These are phyloP conservation scores for Lepidiolamprologus cunningtoni DNA, from an alignment of 2,113 vertebrate genomes.

Conservation along the genomic window DNA sequence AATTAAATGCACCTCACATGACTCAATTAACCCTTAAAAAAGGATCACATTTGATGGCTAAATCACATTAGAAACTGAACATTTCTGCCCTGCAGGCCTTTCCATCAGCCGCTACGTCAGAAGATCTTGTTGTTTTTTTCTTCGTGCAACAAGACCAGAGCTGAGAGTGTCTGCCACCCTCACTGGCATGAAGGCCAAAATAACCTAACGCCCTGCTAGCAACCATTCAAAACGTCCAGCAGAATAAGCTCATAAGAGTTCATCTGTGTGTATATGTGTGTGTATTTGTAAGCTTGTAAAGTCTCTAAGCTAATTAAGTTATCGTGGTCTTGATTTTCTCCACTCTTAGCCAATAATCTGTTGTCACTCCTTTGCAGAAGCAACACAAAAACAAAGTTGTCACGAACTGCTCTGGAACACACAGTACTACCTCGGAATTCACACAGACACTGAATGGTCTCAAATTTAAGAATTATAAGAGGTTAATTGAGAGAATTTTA, in stretches of 20 bases:
- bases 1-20: neutral
- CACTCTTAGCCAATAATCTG: neutral
- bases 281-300: neutral
- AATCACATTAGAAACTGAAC: conserved; percentile 11
- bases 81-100: conserved; percentile 1
- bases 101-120: neutral
- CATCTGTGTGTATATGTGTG: neutral
- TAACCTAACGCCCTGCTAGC: neutral
- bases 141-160: neutral
- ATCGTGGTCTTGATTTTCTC: neutral
- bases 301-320: neutral
- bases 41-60: neutral
- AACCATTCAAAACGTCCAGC: neutral
- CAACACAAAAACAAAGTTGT: neutral
- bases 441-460: neutral
- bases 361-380: neutral
- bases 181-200: neutral
- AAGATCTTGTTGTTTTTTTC: neutral
- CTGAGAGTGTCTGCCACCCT: neutral
- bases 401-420: neutral
- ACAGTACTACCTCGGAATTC: neutral
- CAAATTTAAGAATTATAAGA: neutral
- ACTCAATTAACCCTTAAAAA: neutral
- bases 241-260: neutral
- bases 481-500: neutral